A percentile compares a stretch with the other conserved stretches of the same genome.
Conservation (phyloP, 2,113 vertebrate genomes). For the Mirounga angustirostris region DNA sequence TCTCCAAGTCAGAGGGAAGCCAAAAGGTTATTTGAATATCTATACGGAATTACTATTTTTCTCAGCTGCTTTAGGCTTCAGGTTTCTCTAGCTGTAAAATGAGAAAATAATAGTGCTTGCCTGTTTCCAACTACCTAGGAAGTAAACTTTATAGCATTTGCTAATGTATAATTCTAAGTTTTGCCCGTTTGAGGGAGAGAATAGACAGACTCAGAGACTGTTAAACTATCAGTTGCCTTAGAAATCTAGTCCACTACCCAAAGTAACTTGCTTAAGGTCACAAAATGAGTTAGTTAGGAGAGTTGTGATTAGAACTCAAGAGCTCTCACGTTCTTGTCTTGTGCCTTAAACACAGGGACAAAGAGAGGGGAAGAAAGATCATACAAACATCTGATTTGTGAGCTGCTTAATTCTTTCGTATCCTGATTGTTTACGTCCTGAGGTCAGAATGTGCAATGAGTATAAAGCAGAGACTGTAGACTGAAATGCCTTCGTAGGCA, state of each 20-base stretch:
- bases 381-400: neutral
- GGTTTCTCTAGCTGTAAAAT: neutral
- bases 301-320: neutral
- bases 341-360: neutral
- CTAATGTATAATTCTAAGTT: slow-evolving; percentile 5
- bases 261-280: neutral
- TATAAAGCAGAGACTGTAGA: neutral
- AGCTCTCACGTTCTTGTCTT: neutral
- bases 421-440: neutral
- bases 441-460: neutral
- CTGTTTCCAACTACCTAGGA: neutral
- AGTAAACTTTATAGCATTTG: neutral
- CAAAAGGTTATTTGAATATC: neutral
- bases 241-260: neutral
- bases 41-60: neutral
- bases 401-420: neutral
- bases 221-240: neutral
- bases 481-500: neutral
- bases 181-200: neutral
- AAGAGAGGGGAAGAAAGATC: neutral
- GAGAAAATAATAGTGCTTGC: neutral
- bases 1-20: neutral
- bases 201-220: neutral
- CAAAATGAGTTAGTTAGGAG: neutral
- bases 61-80: neutral